A percentile compares a stretch with the other conserved stretches of the same genome.
Conservation (phyloP, 2,888 invertebrate genomes). For the Selenia dentaria region DNA sequence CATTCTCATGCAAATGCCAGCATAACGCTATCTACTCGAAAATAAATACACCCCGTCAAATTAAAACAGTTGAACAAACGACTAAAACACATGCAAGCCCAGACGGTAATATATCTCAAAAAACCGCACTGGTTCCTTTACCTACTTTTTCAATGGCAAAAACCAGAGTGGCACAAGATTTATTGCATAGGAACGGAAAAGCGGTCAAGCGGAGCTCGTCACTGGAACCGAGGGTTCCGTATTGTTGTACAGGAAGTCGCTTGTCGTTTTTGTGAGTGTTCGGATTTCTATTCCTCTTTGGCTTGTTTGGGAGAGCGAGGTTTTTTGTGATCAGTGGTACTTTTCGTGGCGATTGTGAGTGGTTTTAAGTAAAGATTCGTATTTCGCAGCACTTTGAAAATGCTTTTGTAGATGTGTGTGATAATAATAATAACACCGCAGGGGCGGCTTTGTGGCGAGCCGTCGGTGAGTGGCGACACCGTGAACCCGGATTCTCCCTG, state of each 20-base stretch:
- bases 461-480: too few relatives aligned
- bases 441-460: too few relatives aligned
- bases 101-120: slow-evolving; percentile 42
- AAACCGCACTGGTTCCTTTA: slow-evolving; percentile 31
- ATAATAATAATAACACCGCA: too few relatives aligned
- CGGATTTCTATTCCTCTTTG: slow-evolving; percentile 16
- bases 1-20: neutral
- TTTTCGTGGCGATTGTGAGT: slow-evolving; percentile 7
- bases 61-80: slow-evolving; percentile 14
- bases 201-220: slow-evolving; percentile 38
- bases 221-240: slow-evolving; percentile 29
- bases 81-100: slow-evolving; percentile 27
- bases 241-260: slow-evolving; percentile 27
- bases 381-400: neutral
- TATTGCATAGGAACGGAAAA: slow-evolving; percentile 43
- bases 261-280: slow-evolving; percentile 19
- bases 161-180: slow-evolving; percentile 41
- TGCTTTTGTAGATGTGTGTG: neutral
- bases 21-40: slow-evolving; percentile 10
- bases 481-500: too few relatives aligned
- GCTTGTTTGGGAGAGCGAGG: neutral
- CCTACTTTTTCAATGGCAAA: slow-evolving; percentile 37
- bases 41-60: slow-evolving; percentile 16
- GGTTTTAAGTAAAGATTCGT: slow-evolving; percentile 12
- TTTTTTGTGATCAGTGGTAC: slow-evolving; percentile 8